Evolutionary conservation across 1,140 invertebrate species (phyloP), one percentile per base, ranked within the genome.

Genomic region (Drosophila athabasca): DNA sequence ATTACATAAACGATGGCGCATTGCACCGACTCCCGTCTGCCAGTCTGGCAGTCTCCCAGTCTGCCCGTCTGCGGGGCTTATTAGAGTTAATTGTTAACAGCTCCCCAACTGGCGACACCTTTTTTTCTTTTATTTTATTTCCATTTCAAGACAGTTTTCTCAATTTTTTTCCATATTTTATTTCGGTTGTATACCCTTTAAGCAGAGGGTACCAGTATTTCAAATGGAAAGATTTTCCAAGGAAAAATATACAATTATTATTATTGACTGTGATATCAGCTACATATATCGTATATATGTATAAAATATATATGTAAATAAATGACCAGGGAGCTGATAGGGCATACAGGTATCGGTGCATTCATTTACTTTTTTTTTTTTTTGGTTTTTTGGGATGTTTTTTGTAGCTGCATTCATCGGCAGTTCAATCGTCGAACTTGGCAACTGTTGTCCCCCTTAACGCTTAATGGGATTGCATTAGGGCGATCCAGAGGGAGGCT

Each of bases 1-100:
- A 87, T 85, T 85, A 85, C 81, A 85, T 85, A 85, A 85, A 85
- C 78, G 77, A 61, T 58, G 57, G 61, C 70, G 64, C 71, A 75
- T 75, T 75, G 70, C 71, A 76, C 54, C 70, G 59, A 52, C 26
- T 22, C 39, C 24, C 5, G 24, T 26, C 24, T 26, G 5, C 4
- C 24, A 5, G 24, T 26, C 24, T 26, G 24, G 0, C 24, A 0
- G 24, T 26, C 24, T 5, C 4, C 24, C 24, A 26, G 24, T 26
- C 24, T 5, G 24, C 24, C 24, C 4, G 24, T 26, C n/a, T 13
- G n/a, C 29, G 22, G 15, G 24, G 71, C 69, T 74, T 75, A 75
- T 75, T 75, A 75, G 61, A 49, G 53, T 66, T 75, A 76, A 76
- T 76, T 76, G 72, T 67, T 67, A 39, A 43, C 52, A 48, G 19